Conservation (phyloP, 2,113 vertebrate species). For the Isurus oxyrinchus region DNA sequence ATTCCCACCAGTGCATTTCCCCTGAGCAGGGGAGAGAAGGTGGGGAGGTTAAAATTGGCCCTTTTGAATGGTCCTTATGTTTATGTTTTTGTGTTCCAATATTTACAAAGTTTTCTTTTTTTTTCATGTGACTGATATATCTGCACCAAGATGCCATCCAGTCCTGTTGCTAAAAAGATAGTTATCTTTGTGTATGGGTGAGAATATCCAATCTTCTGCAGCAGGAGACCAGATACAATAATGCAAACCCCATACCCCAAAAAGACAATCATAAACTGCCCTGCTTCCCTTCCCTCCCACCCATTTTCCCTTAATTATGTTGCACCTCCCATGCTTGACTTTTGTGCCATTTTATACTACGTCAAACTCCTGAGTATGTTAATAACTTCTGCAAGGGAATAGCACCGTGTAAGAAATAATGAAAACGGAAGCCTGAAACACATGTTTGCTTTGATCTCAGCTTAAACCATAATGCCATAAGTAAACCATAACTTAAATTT, state of each 20-base stretch:
- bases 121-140: not conserved
- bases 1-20: not conserved
- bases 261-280: not conserved
- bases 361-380: not conserved
- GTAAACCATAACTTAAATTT: too few relatives aligned
- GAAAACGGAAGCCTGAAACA: not conserved
- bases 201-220: not conserved
- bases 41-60: not conserved
- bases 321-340: not conserved
- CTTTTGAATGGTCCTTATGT: not conserved
- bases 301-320: not conserved
- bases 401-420: not conserved
- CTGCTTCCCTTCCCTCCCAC: not conserved
- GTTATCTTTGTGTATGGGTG: not conserved
- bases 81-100: not conserved
- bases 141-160: not conserved
- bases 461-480: not conserved
- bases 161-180: not conserved
- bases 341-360: not conserved
- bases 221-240: not conserved
- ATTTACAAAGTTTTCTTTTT: not conserved
- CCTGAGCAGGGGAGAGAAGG: not conserved
- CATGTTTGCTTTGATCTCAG: not conserved
- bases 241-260: not conserved
- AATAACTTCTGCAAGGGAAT: not conserved